phyloP scores from a whole-genome alignment of 1,140 invertebrate species.

The Aphelenchoides besseyi region DNA sequence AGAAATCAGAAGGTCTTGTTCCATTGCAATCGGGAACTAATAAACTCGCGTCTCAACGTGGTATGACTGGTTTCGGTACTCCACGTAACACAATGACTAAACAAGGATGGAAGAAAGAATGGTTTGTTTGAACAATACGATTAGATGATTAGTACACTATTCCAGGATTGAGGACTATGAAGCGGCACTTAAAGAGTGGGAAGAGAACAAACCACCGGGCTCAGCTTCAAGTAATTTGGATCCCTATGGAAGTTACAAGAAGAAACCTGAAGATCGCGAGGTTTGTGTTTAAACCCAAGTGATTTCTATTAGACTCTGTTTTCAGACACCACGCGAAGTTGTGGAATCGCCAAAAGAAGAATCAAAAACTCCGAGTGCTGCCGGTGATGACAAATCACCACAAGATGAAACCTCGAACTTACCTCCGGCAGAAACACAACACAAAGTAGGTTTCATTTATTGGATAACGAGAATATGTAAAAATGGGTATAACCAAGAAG shows the following conservation, averaged over 20 bases:
- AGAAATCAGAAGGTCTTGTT: conserved; percentile 54
- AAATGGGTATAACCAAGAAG: too few relatives aligned
- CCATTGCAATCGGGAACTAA: conserved; percentile 57
- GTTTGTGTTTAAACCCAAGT: conserved; percentile 25
- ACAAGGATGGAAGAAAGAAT: conserved; percentile 62
- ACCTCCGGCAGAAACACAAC: too few relatives aligned
- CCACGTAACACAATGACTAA: conserved; percentile 57
- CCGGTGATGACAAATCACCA: too few relatives aligned
- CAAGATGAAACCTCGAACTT: too few relatives aligned
- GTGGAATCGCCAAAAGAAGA: conserved; percentile 29
- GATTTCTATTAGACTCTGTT: conserved; percentile 30
- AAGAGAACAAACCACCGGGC: conserved; percentile 60
- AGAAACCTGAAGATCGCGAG: conserved; percentile 57
- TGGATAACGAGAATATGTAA: too few relatives aligned
- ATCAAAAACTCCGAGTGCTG: too few relatives aligned
- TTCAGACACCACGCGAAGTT: too few relatives aligned
- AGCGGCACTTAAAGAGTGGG: conserved; percentile 58
- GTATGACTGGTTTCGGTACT: conserved; percentile 62
- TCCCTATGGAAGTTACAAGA: conserved; percentile 57
- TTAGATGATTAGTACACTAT: not conserved
- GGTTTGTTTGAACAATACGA: conserved; percentile 39
- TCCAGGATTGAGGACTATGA: conserved; percentile 61
- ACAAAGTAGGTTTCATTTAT: too few relatives aligned
- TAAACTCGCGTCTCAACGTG: conserved; percentile 57
- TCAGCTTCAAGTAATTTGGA: conserved; percentile 45